Conservation (phyloP, 2,888 invertebrate species). For the Aethes cnicana region DNA sequence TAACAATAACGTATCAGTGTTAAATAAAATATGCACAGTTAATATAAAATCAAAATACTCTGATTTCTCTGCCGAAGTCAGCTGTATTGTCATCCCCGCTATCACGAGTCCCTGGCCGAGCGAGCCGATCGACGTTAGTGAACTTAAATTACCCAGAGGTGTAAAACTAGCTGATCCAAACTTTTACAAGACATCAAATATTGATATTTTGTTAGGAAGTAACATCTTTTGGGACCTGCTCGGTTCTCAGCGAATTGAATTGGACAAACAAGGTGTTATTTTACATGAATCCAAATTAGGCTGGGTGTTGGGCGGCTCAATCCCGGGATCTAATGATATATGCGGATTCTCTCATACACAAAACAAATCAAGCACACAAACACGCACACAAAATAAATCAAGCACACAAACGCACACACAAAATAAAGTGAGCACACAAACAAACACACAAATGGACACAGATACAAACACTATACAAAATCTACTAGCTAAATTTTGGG, state of each 20-base stretch:
- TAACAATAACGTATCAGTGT: not conserved
- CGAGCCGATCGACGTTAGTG: not conserved
- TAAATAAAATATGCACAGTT: slow-evolving; percentile 1
- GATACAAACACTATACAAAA: not conserved
- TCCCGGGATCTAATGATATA: not conserved
- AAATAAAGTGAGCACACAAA: not conserved
- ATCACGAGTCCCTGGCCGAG: slow-evolving; percentile 7
- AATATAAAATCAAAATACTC: not conserved
- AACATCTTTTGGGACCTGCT: slow-evolving; percentile 2
- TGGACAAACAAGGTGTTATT: not conserved
- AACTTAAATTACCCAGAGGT: slow-evolving; percentile 14
- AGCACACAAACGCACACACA: not conserved
- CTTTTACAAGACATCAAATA: slow-evolving; percentile 1
- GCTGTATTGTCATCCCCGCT: slow-evolving; percentile 1
- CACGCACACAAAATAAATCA: not conserved
- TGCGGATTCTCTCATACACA: not conserved
- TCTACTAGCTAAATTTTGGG: not conserved
- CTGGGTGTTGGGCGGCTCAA: not conserved
- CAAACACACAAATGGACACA: not conserved
- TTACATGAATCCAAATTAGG: not conserved
- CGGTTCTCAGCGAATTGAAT: not conserved
- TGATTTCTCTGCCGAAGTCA: not conserved
- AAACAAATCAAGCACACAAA: not conserved
- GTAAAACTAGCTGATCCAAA: slow-evolving; percentile 3
- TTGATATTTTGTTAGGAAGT: not conserved